These are phyloP conservation scores for Actinemys pallida DNA, from an alignment of 2,113 vertebrate genomes.

Conservation along the genomic window DNA sequence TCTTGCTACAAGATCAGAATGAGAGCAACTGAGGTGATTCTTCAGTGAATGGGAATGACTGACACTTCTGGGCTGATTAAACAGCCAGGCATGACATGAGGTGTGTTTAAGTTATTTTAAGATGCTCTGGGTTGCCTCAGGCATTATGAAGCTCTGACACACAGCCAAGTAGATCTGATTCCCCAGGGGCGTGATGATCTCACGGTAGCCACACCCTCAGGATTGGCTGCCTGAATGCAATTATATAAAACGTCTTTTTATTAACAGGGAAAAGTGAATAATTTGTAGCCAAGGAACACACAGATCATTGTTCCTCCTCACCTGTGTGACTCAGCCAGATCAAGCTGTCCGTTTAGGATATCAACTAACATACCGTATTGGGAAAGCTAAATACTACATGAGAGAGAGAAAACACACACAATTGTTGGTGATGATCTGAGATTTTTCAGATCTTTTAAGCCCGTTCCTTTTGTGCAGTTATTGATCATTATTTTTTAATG, in stretches of 20 bases:
- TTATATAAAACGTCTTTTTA: slow-evolving; percentile 57
- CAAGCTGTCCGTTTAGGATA: slow-evolving; percentile 23
- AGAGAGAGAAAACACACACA: not conserved
- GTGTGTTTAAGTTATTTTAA: slow-evolving; percentile 68
- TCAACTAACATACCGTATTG: slow-evolving; percentile 17
- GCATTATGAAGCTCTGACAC: slow-evolving; percentile 31
- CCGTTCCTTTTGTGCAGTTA: slow-evolving; percentile 29
- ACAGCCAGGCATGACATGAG: slow-evolving; percentile 57
- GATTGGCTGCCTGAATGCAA: slow-evolving; percentile 48
- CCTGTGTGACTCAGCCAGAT: slow-evolving; percentile 35
- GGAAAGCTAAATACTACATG: slow-evolving; percentile 48
- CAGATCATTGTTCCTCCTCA: slow-evolving; percentile 67
- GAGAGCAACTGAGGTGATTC: slow-evolving; percentile 30
- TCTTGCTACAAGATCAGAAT: not conserved
- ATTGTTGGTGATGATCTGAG: slow-evolving; percentile 26
- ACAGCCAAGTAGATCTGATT: slow-evolving; percentile 34
- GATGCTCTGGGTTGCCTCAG: slow-evolving; percentile 52
- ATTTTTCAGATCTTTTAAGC: not conserved
- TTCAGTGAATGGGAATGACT: slow-evolving; percentile 40
- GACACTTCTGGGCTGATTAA: slow-evolving; percentile 70
- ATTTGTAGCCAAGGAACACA: slow-evolving; percentile 70
- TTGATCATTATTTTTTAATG: not conserved
- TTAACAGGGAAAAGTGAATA: slow-evolving; percentile 41
- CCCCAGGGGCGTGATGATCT: slow-evolving; percentile 37
- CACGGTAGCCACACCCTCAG: slow-evolving; percentile 46